Evolutionary conservation across 2,113 vertebrate genomes (phyloP), one percentile per base, ranked within the genome.

Genomic region (Phrynocephalus versicolor): DNA sequence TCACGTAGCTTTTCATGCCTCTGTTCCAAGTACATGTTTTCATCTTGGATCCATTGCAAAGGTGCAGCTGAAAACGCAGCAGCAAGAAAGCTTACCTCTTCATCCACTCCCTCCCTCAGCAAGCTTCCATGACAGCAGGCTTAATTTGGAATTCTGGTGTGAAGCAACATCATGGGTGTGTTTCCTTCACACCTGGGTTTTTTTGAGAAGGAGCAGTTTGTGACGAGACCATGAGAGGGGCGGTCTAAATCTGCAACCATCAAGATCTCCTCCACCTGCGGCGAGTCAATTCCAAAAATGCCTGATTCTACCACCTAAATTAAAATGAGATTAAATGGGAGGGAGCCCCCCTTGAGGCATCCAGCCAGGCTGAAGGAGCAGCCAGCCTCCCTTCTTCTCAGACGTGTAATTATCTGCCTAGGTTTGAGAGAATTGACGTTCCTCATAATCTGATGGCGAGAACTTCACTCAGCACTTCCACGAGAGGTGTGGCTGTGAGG

Each of bases 401-500:
- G 90, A 85, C 88, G 6, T 89, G 82, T 91, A 93, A 93, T 93
- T 93, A 93, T 86, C 88, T 93, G 93, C 92, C 92, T 91, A n/a
- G 76, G 67, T 86, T 85, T 81, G 82, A 86, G 90, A 87, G 87
- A 55, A 41, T 33, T 51, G 65, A n/a, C 14, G 41, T 55, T 70
- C 65, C 6, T 77, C 84, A 18, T 23, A 25, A 82, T 30, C 62
- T 84, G 79, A 85, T 51, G 80, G 75, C 33, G 64, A 69, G 71
- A 88, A 89, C 88, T 84, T 88, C 84, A 86, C 41, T 81, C 79
- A 69, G n/a, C 64, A 30, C 79, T 45, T 41, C 60, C 18, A 7
- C 30, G 10, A 10, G 41, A 70, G 79, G 79, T 13, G 60, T 45
- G 79, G 79, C 64, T 5, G 6, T 65, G 62, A 0, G 37, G 62